These are phyloP conservation scores for Anastatus disparis DNA, from an alignment of 1,140 invertebrate genomes.

Conservation along the genomic window DNA sequence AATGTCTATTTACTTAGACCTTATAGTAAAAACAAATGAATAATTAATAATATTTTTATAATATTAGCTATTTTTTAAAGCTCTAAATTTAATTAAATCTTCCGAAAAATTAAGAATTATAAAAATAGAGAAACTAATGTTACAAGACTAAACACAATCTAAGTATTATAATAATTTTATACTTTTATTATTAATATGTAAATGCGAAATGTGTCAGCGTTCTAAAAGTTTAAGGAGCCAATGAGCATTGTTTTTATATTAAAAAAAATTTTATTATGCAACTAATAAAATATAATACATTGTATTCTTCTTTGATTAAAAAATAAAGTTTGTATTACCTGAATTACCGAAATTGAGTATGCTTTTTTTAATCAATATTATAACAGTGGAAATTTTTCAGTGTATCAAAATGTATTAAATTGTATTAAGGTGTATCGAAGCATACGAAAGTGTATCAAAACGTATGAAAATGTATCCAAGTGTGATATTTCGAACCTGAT, in stretches of 20 bases:
- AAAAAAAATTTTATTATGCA: slow-evolving; percentile 18
- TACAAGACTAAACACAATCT: background rate
- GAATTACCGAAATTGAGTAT: no score
- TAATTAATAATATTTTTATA: no score
- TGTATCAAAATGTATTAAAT: no score
- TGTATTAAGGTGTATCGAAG: no score
- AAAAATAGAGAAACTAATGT: slow-evolving; percentile 2
- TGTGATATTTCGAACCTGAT: no score
- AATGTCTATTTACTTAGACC: no score
- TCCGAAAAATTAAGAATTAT: background rate
- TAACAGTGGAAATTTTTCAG: no score
- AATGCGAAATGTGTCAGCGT: background rate
- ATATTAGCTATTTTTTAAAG: no score
- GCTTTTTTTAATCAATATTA: no score
- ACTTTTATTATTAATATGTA: slow-evolving; percentile 22
- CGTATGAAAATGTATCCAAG: no score
- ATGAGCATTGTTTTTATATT: slow-evolving; percentile 4
- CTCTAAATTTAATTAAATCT: background rate
- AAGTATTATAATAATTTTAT: slow-evolving; percentile 5
- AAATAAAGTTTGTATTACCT: no score
- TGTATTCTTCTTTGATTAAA: slow-evolving; percentile 18
- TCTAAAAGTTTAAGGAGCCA: slow-evolving; percentile 11
- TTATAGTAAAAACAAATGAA: background rate
- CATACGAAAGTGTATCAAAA: no score
- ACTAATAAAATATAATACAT: background rate